Evolutionary conservation across 2,888 invertebrate genomes (phyloP).

Genomic region (Tenodera sinensis): DNA sequence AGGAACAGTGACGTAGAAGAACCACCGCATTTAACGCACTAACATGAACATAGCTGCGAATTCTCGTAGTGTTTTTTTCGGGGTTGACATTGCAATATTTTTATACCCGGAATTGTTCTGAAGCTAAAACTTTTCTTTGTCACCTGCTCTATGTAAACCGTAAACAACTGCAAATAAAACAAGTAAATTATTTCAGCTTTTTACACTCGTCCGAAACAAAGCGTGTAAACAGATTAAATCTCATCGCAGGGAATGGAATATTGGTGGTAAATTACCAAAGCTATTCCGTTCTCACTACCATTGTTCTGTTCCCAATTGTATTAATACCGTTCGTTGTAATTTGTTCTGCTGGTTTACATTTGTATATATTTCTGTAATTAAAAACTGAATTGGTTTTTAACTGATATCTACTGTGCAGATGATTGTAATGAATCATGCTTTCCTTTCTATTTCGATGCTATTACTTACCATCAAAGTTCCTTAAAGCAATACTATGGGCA

Average conservation of each 20-base stretch:
- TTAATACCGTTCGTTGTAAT: background rate
- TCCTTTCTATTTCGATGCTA: no score
- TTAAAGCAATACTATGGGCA: background rate
- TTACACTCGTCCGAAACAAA: background rate
- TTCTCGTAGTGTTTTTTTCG: no score
- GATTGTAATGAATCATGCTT: background rate
- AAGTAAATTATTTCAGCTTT: background rate
- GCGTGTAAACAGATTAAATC: background rate
- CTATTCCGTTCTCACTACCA: background rate
- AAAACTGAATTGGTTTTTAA: background rate
- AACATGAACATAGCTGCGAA: no score
- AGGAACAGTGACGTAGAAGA: no score
- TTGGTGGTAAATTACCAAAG: background rate
- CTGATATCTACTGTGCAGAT: background rate
- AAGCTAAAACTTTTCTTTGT: no score
- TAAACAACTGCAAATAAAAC: background rate
- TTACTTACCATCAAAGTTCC: background rate
- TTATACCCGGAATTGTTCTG: no score
- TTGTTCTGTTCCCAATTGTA: background rate
- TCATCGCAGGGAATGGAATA: background rate
- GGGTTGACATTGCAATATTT: no score
- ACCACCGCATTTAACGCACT: no score
- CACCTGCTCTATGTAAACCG: no score
- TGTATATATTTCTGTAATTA: background rate
- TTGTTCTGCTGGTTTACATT: background rate